Percentiles rank a stretch among this genome's conserved stretches.
phyloP scores from a whole-genome alignment of 53 echinoderm and acorn worm genomes.

The Apostichopus leukothele region DNA sequence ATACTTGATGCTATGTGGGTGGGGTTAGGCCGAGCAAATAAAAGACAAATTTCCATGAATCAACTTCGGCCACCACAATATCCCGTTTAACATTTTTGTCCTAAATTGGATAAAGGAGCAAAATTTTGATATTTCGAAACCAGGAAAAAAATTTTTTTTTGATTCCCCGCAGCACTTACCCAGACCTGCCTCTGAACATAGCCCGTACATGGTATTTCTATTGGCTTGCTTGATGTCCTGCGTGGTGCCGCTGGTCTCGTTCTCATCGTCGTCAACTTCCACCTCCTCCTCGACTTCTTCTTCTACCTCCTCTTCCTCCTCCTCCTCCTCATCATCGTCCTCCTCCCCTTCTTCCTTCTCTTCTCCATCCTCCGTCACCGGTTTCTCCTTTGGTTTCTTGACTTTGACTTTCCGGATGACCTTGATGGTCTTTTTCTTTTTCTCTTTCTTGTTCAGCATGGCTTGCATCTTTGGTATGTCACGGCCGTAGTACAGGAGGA shows the following conservation, averaged over 20 bases:
- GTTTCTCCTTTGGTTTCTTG: slow-evolving; percentile 51
- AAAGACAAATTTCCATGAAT: too few species aligned
- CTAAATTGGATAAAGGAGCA: too few species aligned
- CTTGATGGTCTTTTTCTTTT: slow-evolving; percentile 68
- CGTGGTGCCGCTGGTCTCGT: slow-evolving; percentile 74
- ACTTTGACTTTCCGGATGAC: slow-evolving; percentile 48
- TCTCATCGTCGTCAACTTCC: slow-evolving; percentile 73
- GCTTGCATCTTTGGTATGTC: slow-evolving; percentile 98
- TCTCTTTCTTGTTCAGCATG: slow-evolving; percentile 62
- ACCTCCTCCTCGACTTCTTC: slow-evolving; percentile 65
- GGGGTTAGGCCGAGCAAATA: too few species aligned
- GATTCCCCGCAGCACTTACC: slow-evolving; percentile 55
- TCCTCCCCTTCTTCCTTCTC: slow-evolving; percentile 53
- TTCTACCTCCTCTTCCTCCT: slow-evolving; percentile 64
- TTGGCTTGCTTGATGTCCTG: slow-evolving; percentile 94
- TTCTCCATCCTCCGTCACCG: slow-evolving; percentile 34
- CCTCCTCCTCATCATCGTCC: slow-evolving; percentile 43
- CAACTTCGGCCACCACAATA: too few species aligned
- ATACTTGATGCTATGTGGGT: too few species aligned
- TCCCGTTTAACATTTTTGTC: too few species aligned
- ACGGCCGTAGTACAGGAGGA: slow-evolving; percentile 93
- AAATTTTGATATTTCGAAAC: too few species aligned
- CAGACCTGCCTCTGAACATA: slow-evolving; percentile 90
- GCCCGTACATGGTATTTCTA: slow-evolving; percentile 93
- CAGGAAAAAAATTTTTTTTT: too few species aligned